Base-by-base conservation (phyloP, 2,888 invertebrate species). In the Leptinotarsa juncta region DNA sequence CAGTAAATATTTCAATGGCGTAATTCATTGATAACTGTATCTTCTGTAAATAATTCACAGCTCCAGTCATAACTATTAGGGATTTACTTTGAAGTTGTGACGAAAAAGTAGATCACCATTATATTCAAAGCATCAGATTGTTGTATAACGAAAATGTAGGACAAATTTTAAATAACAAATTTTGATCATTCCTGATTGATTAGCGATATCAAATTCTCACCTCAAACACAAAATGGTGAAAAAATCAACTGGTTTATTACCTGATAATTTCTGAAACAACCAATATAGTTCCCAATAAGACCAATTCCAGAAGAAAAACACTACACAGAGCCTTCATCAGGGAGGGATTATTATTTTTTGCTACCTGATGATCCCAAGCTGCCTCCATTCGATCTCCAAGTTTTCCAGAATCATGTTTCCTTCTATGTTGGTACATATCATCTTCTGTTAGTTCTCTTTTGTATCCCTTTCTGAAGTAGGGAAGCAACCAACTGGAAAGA, bases 391-490 rank as follows among this genome's bases (percentile, higher is more conserved):
- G 83, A 73, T 88, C 83, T 16, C 89, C 90, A n/a, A 90, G 82
- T 23, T 53, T 51, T 20, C 77, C 83, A 0, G 90, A 89, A 55
- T 86, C 85, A 79, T 90, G 90, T 68, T 86, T 85, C 71, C 85
- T 84, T 12, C 90, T 83, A 16, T 88, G 86, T 75, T 87, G 85
- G 79, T 88, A 90, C 48, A 91, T 83, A 82, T 91, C 91, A 65
- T 88, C 85, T 72, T 89, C 88, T 55, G 87, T 87, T 42, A 91
- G 83, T 75, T 90, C 90, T 70, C 86, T 87, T 77, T 84, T 87
- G 65, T 84, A 85, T 1, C 90, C 91, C 81, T 88, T 87, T 66
- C 84, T 82, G 80, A 91, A 90, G 49, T 89, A 83, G 7, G 89
- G 89, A 55, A 89, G 83, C 2, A 89, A 83, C 90, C 90, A 91